phyloP scores from a whole-genome alignment of 2,888 invertebrate genomes.

The Didymodactylos carnosus region DNA sequence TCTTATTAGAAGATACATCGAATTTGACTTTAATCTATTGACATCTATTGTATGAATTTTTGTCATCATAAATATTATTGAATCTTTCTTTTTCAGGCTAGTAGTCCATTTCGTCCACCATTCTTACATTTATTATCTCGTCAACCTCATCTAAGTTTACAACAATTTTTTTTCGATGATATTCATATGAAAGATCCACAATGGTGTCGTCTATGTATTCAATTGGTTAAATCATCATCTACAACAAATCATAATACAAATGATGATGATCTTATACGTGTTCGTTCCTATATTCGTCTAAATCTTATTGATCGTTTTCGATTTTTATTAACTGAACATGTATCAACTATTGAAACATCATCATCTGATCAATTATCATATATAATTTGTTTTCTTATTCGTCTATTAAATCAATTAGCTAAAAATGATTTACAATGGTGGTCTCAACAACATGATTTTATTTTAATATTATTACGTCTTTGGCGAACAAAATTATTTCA shows the following conservation, averaged over 20 bases:
- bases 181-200: conserved; percentile 17
- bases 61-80: neutral
- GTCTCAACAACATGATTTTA: neutral
- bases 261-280: too few species aligned
- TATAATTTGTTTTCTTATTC: neutral
- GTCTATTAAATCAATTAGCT: neutral
- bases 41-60: neutral
- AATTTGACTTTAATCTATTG: too few species aligned
- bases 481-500: neutral
- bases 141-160: neutral
- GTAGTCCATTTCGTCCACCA: neutral
- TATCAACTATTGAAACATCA: neutral
- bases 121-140: neutral
- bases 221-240: neutral
- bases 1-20: too few species aligned
- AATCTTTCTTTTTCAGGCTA: neutral
- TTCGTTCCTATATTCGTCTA: neutral
- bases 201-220: conserved; percentile 18
- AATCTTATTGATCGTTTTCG: neutral
- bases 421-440: neutral
- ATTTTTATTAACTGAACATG: neutral
- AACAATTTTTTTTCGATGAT: conserved; percentile 17
- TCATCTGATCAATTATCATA: neutral
- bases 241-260: neutral
- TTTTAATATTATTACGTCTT: neutral